Conservation (phyloP, 2,888 invertebrate species). For the Blastobasis lacticolella region DNA sequence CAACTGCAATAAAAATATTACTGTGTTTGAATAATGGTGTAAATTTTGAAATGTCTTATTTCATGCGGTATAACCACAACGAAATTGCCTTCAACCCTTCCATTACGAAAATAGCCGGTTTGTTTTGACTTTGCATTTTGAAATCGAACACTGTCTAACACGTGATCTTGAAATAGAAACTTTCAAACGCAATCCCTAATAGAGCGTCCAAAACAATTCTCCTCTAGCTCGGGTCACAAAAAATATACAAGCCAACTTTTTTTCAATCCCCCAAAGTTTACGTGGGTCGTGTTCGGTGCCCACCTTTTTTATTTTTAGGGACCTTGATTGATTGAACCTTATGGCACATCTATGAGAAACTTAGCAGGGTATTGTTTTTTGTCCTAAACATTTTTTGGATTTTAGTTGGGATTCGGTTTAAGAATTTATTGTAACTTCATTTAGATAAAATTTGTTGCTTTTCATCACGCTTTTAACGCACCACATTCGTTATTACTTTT, state of each 20-base stretch:
- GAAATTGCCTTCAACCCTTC: too few relatives aligned
- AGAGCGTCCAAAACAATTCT: conserved; percentile 51
- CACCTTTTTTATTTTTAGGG: conserved; percentile 64
- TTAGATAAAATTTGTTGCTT: conserved; percentile 41
- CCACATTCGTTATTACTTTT: too few relatives aligned
- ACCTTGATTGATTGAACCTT: conserved; percentile 73
- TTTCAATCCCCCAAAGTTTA: conserved; percentile 55
- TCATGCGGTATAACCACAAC: too few relatives aligned
- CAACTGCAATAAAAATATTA: too few relatives aligned
- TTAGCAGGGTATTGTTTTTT: conserved; percentile 62
- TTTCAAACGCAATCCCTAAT: conserved; percentile 37
- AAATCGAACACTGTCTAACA: conserved; percentile 2
- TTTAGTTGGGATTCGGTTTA: conserved; percentile 33
- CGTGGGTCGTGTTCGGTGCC: conserved; percentile 61
- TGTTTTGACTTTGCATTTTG: conserved; percentile 5
- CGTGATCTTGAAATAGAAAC: conserved; percentile 34
- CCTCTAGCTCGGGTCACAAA: conserved; percentile 42
- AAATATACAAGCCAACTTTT: conserved; percentile 55
- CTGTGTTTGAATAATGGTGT: too few relatives aligned
- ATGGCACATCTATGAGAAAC: conserved; percentile 63
- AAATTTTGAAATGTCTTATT: too few relatives aligned
- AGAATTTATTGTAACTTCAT: conserved; percentile 65
- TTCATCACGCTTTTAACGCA: conserved; percentile 19
- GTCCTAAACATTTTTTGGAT: conserved; percentile 34
- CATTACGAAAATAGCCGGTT: conserved; percentile 6